Conservation (phyloP, 2,797 vertebrate species). For the Cyclura pinguis region DNA sequence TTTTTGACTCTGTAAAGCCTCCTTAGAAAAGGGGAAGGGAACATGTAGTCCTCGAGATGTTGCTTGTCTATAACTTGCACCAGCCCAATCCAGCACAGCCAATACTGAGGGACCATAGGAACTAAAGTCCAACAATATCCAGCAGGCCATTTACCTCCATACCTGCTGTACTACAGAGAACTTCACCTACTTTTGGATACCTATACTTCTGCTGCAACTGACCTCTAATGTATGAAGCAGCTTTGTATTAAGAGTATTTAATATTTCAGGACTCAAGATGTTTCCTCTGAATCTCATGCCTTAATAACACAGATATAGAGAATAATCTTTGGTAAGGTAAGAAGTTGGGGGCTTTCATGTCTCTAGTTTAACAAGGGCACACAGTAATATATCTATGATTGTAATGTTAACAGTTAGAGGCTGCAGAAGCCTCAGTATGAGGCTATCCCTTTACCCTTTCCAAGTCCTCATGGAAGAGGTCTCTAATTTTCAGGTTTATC, state of each 20-base stretch:
- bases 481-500: background rate
- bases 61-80: background rate
- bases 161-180: background rate
- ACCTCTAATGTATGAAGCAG: constrained; percentile 3
- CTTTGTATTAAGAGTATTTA: background rate
- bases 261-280: background rate
- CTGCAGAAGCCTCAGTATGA: background rate
- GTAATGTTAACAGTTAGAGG: background rate
- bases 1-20: background rate
- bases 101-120: background rate
- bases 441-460: background rate
- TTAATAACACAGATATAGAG: background rate
- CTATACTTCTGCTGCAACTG: constrained; percentile 29
- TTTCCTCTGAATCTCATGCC: constrained; percentile 4
- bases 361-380: background rate
- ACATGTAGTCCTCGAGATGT: background rate
- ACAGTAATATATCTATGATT: background rate
- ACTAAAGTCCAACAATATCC: background rate
- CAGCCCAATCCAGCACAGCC: background rate
- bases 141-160: background rate
- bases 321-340: constrained; percentile 17
- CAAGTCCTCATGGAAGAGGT: background rate
- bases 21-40: background rate
- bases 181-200: constrained; percentile 12
- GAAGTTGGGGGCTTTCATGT: background rate